Base-by-base conservation (phyloP, 2,113 vertebrate species). In the Microcebus lehilahytsara region DNA sequence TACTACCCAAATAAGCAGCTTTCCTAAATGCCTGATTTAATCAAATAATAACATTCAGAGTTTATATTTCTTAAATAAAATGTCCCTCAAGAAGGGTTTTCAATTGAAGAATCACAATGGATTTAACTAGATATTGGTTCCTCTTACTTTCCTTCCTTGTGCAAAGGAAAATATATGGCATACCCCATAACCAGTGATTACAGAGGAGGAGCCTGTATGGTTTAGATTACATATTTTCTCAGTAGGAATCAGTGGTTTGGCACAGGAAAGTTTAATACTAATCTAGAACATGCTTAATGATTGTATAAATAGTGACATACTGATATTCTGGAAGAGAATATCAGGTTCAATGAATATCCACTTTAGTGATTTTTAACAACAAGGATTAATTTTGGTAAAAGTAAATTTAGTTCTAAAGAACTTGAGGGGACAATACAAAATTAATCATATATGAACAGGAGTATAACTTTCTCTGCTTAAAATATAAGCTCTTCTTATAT, bases 1-100 rank as follows among this genome's bases (percentile, higher is more conserved):
- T 67, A 2, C 74, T 79, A 27, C 58, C 19, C 62, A 84, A 69
- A 77, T 72, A 93, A 83, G 16, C 4, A 40, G 6, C n/a, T 95
- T 93, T 81, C 27, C 51, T 64, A 71, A 92, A 79, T 71, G 5
- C 20, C 46, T 94, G 34, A 81, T 93, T 80, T 88, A 92, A 81
- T 96, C 60, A 95, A n/a, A 86, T 37, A 69, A 17, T 46, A 84
- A 42, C 62, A 92, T 53, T 78, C 51, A 69, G 22, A 86, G 83
- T 89, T 67, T 83, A 25, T 53, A 62, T 85, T 88, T 79, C 32
- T 92, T 96, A 87, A 84, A 80, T 77, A 88, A 83, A 88, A 85
- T 89, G n/a, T 91, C 11, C 84, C 22, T 83, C n/a, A 53, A 58
- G 56, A 81, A 66, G 5, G 6, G 5, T 51, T 56, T 85, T 94